A percentile compares a stretch with the other conserved stretches of the same genome.
phyloP scores from a whole-genome alignment of 2,797 vertebrate species.

The Lutra lutra region DNA sequence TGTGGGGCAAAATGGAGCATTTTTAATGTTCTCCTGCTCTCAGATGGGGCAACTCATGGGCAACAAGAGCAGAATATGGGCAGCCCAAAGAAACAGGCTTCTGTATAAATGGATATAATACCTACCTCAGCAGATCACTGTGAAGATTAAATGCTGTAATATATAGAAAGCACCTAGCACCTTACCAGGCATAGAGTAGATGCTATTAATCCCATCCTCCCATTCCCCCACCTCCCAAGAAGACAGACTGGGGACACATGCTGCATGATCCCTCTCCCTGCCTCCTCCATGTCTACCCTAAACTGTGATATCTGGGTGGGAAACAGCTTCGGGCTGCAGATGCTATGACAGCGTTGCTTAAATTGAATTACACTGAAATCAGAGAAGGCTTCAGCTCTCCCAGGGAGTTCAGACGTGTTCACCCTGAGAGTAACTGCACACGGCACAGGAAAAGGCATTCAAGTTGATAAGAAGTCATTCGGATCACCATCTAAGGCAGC shows the following conservation, averaged over 20 bases:
- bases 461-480: slow-evolving; percentile 81
- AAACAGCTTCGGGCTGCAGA: slow-evolving; percentile 79
- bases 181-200: background rate
- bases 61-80: background rate
- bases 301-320: slow-evolving; percentile 83
- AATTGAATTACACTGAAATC: slow-evolving; percentile 81
- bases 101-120: background rate
- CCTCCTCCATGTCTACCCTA: slow-evolving; percentile 77
- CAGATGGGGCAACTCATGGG: background rate
- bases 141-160: background rate
- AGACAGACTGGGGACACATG: slow-evolving; percentile 15
- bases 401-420: slow-evolving; percentile 88
- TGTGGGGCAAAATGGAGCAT: background rate
- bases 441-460: slow-evolving; percentile 86
- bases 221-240: slow-evolving; percentile 26
- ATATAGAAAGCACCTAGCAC: background rate
- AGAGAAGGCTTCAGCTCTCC: slow-evolving; percentile 78
- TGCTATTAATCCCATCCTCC: slow-evolving; percentile 32
- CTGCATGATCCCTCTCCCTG: slow-evolving; percentile 2
- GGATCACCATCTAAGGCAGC: slow-evolving; percentile 82
- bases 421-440: slow-evolving; percentile 84
- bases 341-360: slow-evolving; percentile 81
- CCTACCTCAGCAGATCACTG: background rate
- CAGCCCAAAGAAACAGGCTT: background rate
- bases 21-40: background rate